Base-by-base conservation (phyloP, 2,113 vertebrate species). In the Cyanoderma ruficeps region DNA sequence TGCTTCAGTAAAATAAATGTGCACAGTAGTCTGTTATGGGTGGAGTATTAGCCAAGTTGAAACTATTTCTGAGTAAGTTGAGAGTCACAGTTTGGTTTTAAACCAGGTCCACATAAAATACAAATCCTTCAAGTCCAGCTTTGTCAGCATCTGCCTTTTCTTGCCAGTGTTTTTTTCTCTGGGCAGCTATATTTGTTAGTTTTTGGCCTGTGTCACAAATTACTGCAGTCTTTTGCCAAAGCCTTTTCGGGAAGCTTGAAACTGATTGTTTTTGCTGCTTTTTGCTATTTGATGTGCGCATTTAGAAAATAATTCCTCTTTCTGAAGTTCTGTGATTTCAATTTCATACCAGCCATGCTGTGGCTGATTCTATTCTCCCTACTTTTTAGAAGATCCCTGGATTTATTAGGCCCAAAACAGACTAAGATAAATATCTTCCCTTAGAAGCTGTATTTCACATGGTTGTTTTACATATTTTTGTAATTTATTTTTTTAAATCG, bases 11-110 rank as follows among this genome's bases (percentile, higher is more conserved):
- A 97, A 96, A 92, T 84, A 77, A 95, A 77, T 88, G 90, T 94
- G 83, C 83, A 89, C 71, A 68, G 91, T 82, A 91, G 96, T 91
- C 71, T 87, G 84, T 71, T 89, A 74, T 70, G 81, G 91, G 87
- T 87, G 56, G 80, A 94, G 81, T 65, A 69, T 97, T 96, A 77
- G 93, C 87, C 76, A 93, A 96, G 80, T 70, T 90, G 74, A 81
- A 91, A 87, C 78, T 76, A 76, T 93, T 95, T 90, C 91, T 90
- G 55, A 76, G 85, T 95, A 83, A 83, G 90, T 35, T 28, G 55
- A 96, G 92, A 95, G 93, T 93, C 94, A 94, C 42, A 90, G 50
- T 94, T 91, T 95, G 92, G 90, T 96, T 94, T 93, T 87, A 94
- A 96, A 92, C 78, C 49, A 69, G 80, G 89, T 91, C 94, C 83